Percentiles rank a stretch among this genome's conserved stretches.
These are phyloP conservation scores for Orthosia incerta DNA, from an alignment of 2,888 invertebrate species.

Conservation along the genomic window DNA sequence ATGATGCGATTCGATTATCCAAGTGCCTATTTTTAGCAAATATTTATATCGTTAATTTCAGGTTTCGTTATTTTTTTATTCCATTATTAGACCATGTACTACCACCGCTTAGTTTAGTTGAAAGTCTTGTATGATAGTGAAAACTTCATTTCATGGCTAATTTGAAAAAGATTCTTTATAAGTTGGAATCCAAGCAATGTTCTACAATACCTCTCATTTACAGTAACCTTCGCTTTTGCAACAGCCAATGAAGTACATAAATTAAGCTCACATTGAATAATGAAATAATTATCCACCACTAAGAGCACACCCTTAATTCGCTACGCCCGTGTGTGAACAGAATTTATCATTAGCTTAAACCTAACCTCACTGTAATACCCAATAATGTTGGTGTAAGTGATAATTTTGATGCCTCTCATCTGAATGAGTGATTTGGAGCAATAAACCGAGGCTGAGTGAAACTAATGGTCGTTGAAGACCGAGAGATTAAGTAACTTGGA, in stretches of 20 bases:
- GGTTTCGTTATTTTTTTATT: too few relatives aligned
- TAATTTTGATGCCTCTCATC: slow-evolving; percentile 43
- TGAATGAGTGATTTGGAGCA: slow-evolving; percentile 34
- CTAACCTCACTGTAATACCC: slow-evolving; percentile 61
- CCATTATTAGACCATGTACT: too few relatives aligned
- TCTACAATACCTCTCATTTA: too few relatives aligned
- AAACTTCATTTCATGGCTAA: too few relatives aligned
- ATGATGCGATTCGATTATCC: neutral
- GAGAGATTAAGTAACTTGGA: too few relatives aligned
- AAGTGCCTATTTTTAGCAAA: neutral
- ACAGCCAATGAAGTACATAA: neutral
- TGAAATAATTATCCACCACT: slow-evolving; percentile 49
- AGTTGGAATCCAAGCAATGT: neutral
- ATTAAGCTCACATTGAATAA: neutral
- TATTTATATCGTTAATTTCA: too few relatives aligned
- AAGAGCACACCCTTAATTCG: slow-evolving; percentile 70
- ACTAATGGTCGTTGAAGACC: neutral
- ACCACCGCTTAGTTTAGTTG: too few relatives aligned
- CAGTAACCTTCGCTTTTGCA: neutral
- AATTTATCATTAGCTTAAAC: slow-evolving; percentile 79
- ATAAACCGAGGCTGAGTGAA: slow-evolving; percentile 6
- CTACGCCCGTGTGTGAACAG: slow-evolving; percentile 77
- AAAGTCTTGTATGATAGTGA: too few relatives aligned
- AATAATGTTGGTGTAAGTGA: slow-evolving; percentile 61
- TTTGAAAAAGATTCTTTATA: neutral